phyloP scores from a whole-genome alignment of 2,888 invertebrate genomes.

The Pecten maximus region DNA sequence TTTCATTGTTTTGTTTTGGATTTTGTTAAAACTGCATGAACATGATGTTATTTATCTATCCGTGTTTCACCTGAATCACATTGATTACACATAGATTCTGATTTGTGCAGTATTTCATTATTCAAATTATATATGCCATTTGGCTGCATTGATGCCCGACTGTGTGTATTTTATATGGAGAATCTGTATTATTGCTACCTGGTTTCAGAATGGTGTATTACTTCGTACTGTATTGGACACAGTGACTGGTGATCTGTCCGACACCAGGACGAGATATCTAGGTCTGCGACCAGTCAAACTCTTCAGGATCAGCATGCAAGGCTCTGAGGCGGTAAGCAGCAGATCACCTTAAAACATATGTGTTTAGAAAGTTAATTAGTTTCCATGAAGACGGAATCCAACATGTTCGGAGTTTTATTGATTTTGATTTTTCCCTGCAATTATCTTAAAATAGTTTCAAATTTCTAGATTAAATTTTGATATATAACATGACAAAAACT shows the following conservation, averaged over 20 bases:
- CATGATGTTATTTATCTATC: conserved; percentile 54
- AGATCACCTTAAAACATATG: too few relatives aligned
- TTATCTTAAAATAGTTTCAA: too few relatives aligned
- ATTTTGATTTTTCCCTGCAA: too few relatives aligned
- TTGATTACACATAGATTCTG: conserved; percentile 37
- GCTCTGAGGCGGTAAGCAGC: conserved; percentile 91
- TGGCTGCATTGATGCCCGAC: too few relatives aligned
- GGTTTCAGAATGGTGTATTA: conserved; percentile 92
- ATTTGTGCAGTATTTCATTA: neutral
- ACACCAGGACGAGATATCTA: conserved; percentile 97
- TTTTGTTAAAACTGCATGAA: conserved; percentile 39
- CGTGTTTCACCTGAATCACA: conserved; percentile 60
- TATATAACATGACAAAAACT: too few relatives aligned
- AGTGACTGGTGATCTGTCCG: conserved; percentile 97
- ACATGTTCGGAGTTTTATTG: too few relatives aligned
- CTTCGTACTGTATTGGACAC: conserved; percentile 96
- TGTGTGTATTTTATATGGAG: too few relatives aligned
- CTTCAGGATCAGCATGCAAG: conserved; percentile 97
- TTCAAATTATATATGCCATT: too few relatives aligned
- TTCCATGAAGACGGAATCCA: too few relatives aligned
- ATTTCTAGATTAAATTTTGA: too few relatives aligned
- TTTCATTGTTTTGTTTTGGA: neutral
- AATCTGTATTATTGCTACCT: neutral
- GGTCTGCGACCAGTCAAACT: conserved; percentile 97
- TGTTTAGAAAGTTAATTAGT: too few relatives aligned